Evolutionary conservation across 2,888 invertebrate genomes (phyloP).

Genomic region (Brenthis hecate): DNA sequence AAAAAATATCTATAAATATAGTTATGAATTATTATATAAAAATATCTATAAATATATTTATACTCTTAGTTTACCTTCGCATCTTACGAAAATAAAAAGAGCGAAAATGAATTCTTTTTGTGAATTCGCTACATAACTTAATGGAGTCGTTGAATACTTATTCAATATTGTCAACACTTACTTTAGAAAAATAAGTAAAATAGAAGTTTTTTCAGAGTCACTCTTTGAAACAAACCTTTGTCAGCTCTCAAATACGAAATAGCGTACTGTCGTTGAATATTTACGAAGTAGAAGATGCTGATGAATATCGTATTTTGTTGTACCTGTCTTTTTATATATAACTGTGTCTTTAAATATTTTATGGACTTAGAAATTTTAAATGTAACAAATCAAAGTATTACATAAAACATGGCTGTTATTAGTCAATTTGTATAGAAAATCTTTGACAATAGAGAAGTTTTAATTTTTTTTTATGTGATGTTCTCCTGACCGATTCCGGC

Average conservation of each 20-base stretch:
- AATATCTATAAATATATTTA: too few relatives aligned
- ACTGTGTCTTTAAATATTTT: neutral
- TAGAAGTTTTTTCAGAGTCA: neutral
- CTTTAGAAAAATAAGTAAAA: neutral
- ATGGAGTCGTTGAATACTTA: constrained; percentile 8
- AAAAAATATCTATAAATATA: too few relatives aligned
- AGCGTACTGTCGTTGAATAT: constrained; percentile 25
- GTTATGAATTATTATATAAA: too few relatives aligned
- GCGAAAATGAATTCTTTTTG: neutral
- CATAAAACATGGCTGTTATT: too few relatives aligned
- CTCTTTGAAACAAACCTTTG: constrained; percentile 24
- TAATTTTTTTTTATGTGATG: too few relatives aligned
- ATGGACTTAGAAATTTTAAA: neutral
- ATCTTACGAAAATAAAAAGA: neutral
- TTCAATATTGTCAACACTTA: constrained; percentile 2
- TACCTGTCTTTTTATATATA: neutral
- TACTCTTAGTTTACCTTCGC: neutral
- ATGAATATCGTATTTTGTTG: constrained; percentile 4
- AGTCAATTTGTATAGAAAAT: too few relatives aligned
- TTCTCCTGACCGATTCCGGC: too few relatives aligned
- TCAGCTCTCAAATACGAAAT: constrained; percentile 18
- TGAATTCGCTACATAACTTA: neutral
- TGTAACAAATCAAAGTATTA: too few relatives aligned
- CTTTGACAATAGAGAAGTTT: too few relatives aligned
- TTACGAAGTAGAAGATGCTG: constrained; percentile 9